A percentile compares a stretch with the other conserved stretches of the same genome.
These are phyloP conservation scores for Epirrhoe tristata DNA, from an alignment of 2,888 invertebrate species.

Conservation along the genomic window DNA sequence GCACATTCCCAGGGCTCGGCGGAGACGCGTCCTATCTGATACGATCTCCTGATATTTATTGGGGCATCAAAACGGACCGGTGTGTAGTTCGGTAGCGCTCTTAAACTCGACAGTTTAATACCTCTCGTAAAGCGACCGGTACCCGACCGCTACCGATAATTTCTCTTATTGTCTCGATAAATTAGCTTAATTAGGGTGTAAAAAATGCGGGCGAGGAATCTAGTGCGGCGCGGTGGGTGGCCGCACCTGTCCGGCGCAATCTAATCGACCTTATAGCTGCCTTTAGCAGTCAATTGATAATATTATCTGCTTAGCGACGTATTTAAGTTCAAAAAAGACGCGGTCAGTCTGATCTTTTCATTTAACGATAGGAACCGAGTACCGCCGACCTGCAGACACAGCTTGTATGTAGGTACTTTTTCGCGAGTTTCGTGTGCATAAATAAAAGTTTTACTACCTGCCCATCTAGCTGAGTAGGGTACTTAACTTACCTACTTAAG, in stretches of 20 bases:
- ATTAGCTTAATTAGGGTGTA: slow-evolving; percentile 85
- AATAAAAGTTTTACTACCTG: neutral
- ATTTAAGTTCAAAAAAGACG: neutral
- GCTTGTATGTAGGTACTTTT: neutral
- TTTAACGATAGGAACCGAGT: neutral
- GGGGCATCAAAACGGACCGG: slow-evolving; percentile 66
- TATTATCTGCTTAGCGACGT: slow-evolving; percentile 6
- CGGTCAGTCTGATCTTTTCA: neutral
- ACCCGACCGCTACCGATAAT: slow-evolving; percentile 71
- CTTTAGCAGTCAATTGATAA: slow-evolving; percentile 5
- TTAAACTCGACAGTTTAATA: slow-evolving; percentile 76
- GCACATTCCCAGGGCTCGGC: slow-evolving; percentile 57
- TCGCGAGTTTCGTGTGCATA: neutral
- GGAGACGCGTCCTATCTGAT: slow-evolving; percentile 63
- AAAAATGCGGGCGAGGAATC: slow-evolving; percentile 78
- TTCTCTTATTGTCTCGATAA: slow-evolving; percentile 83
- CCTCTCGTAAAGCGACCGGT: slow-evolving; percentile 77
- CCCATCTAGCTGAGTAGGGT: slow-evolving; percentile 31
- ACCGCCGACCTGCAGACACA: neutral
- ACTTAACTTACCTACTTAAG: too few relatives aligned
- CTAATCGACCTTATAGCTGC: slow-evolving; percentile 22
- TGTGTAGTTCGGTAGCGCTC: slow-evolving; percentile 81
- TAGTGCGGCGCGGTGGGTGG: slow-evolving; percentile 79
- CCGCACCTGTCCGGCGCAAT: slow-evolving; percentile 43
- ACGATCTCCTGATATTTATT: slow-evolving; percentile 78